Base-by-base conservation (phyloP, 1,140 invertebrate species). In the Cotesia vestalis region DNA sequence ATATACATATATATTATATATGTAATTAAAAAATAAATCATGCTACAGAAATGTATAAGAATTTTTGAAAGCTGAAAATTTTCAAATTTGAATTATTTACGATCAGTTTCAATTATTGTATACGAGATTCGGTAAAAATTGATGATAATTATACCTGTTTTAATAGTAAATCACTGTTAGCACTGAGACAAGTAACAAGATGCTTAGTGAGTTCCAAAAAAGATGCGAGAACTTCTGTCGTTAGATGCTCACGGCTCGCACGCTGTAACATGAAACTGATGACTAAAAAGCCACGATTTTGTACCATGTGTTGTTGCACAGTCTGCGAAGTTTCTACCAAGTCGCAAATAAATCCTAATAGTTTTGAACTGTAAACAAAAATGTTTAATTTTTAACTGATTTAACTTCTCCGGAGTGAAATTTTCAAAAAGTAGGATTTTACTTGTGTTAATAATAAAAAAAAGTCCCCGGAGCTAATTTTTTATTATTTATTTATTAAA, bases 291-390 rank as follows among this genome's bases (percentile, higher is more conserved):
- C 98, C 98, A 78, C 97, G 90, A 82, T 96, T 98, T 87, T 98
- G 98, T 84, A 99, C 94, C 94, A 99, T 97, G 82, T 99, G 98
- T 83, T 99, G 98, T 83, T 99, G 98, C 70, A 99, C 96, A 12
- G 96, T 98, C 79, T 95, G 92, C 74, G 97, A 99, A 61, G 94
- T 96, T 84, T 98, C 96, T 69, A 99, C 94, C 78, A 99, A 89
- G 81, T 98, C 97, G 87, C 97, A 98, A 76, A 99, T 96, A 86
- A 99, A 97, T 71, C 95, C 95, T 81, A 99, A 91, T 57, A 99
- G 89, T 85, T 97, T 98, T 11, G 97, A 96, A 90, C 97, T 99
- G 88, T 20, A 90, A 89, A 86, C 40, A 72, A 74, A 64, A 36
- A 6, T 60, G 69, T 46, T 20, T 14, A 60, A n/a, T 4, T 70